Percentiles rank a stretch among this genome's conserved stretches.
phyloP scores from a whole-genome alignment of 2,113 vertebrate genomes.

The Halichoeres trimaculatus region DNA sequence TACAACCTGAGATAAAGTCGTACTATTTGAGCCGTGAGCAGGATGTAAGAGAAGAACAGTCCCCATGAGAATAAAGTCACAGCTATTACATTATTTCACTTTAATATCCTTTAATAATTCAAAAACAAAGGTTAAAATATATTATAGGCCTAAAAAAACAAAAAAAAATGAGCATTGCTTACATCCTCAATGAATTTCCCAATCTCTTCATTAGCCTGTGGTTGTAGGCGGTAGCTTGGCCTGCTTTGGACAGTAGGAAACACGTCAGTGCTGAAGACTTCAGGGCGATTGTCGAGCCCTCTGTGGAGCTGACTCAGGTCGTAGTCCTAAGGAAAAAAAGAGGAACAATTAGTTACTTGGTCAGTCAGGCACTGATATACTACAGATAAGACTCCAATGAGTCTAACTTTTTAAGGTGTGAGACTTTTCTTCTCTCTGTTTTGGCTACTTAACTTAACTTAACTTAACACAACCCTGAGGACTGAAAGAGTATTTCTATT shows the following conservation, averaged over 20 bases:
- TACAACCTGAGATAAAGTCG: too few relatives aligned
- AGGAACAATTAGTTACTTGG: not conserved
- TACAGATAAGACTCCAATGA: not conserved
- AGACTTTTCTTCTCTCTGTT: too few relatives aligned
- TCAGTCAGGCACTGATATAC: not conserved
- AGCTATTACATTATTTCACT: too few relatives aligned
- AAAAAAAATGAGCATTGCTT: conserved; percentile 7
- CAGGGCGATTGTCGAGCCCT: conserved; percentile 33
- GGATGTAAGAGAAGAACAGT: too few relatives aligned
- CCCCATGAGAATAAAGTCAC: too few relatives aligned
- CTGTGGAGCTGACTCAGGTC: conserved; percentile 60
- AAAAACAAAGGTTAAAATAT: too few relatives aligned
- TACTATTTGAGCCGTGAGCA: too few relatives aligned
- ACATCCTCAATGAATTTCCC: conserved; percentile 59
- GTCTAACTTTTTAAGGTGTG: not conserved
- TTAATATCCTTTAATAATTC: too few relatives aligned
- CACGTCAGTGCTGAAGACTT: conserved; percentile 50
- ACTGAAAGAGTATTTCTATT: not conserved
- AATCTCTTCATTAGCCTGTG: conserved; percentile 42
- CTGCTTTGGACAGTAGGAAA: conserved; percentile 18
- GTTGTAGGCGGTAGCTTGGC: conserved; percentile 29
- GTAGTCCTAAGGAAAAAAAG: conserved; percentile 38
- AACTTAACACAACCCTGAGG: too few relatives aligned
- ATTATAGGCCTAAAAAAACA: too few relatives aligned
- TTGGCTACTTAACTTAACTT: not conserved